Base-by-base conservation (phyloP, 2,888 invertebrate genomes). In the Fissipunctia ypsillon region DNA sequence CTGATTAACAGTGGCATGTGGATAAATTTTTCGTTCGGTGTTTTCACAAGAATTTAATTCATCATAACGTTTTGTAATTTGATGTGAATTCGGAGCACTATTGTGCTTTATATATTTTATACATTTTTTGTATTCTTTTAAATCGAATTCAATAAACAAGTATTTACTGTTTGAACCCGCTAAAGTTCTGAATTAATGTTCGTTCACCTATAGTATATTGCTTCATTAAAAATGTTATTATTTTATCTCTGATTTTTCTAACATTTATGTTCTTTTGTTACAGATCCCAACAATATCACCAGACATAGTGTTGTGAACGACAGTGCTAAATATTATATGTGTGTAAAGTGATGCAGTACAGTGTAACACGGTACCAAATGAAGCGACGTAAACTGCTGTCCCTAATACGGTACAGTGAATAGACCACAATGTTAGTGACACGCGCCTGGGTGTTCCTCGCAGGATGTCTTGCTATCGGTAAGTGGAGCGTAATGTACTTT, bases 311-410 rank as follows among this genome's bases (percentile, higher is more conserved):
- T 80, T 86, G 87, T 88, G 87, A 78, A 84, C 69, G 70, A 50
- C 14, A 68, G 85, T 85, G 81, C 56, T 72, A 76, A 76, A 48
- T 54, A 91, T n/a, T 90, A 93, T 93, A 92, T 89, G 83, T 85
- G 86, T 79, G 88, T 78, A 85, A 85, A 89, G 91, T 90, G 87
- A 89, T 87, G 88, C 83, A 73, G 87, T 85, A 68, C 66, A 69
- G 87, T 85, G 85, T 64, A 69, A 75, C 68, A 82, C 79, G 79
- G 67, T 88, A 87, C 93, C 94, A 91, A 95, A 95, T 95, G 95
- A 95, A 91, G 95, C 95, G 95, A 84, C 94, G 91, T 79, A 92
- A 91, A 91, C 86, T 84, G 78, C 88, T 79, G 80, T 78, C 38
- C 81, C 81, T 70, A 82, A 85, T 70, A 84, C 90, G 78, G 89